These are phyloP conservation scores for Chauna torquata DNA, from an alignment of 2,113 vertebrate genomes.

Conservation along the genomic window DNA sequence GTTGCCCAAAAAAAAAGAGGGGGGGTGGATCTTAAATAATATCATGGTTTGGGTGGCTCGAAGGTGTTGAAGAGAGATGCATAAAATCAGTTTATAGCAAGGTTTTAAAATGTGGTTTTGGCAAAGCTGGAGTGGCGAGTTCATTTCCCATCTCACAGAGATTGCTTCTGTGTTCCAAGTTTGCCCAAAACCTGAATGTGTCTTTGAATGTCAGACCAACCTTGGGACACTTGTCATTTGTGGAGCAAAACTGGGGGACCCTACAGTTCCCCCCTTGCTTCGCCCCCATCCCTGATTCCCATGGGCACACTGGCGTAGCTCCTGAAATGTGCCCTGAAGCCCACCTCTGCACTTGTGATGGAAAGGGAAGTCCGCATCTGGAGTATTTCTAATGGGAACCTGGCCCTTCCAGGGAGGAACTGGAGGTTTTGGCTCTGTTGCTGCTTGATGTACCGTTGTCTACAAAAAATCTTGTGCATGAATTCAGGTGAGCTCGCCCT, in stretches of 20 bases:
- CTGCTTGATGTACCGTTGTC: background rate
- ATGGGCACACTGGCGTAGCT: rapidly evolving
- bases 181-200: background rate
- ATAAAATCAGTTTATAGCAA: background rate
- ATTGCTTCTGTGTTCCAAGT: background rate
- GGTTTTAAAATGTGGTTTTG: background rate
- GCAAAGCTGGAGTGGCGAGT: background rate
- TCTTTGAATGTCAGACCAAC: background rate
- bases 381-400: background rate
- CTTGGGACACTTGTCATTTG: background rate
- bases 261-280: rapidly evolving
- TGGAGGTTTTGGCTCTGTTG: background rate
- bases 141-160: background rate
- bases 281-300: background rate
- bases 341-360: background rate
- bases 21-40: background rate
- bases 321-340: background rate
- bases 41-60: background rate
- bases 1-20: background rate
- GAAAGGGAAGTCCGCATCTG: background rate
- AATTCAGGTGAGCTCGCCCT: background rate
- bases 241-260: background rate
- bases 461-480: background rate
- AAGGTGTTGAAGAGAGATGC: background rate
- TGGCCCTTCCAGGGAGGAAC: background rate